Conservation (phyloP, 2,113 vertebrate genomes). For the Erinaceus europaeus region DNA sequence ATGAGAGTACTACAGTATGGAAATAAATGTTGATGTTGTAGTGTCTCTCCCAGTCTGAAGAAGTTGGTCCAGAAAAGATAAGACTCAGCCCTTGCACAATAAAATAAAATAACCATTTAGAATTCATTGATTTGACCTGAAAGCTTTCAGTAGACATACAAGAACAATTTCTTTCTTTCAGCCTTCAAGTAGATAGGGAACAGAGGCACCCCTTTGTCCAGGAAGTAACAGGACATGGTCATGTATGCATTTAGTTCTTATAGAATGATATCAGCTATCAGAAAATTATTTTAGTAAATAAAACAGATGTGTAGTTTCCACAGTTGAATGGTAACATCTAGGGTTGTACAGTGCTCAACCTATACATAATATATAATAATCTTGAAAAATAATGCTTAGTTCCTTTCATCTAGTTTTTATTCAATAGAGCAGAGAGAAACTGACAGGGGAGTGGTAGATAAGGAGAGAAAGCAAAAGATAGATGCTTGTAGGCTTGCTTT, state of each 20-base stretch:
- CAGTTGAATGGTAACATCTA: neutral
- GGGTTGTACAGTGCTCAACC: fast-evolving
- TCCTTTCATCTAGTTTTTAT: no score
- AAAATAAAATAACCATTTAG: no score
- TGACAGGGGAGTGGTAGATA: no score
- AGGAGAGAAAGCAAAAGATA: no score
- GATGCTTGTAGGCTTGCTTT: no score
- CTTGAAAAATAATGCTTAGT: neutral
- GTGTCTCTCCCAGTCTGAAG: no score
- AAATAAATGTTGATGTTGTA: no score
- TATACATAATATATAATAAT: neutral
- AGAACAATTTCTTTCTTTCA: neutral
- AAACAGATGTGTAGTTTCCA: neutral
- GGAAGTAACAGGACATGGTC: neutral
- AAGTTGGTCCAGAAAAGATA: no score
- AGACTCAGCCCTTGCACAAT: no score
- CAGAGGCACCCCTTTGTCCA: neutral
- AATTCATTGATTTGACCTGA: neutral
- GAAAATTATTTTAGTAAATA: neutral
- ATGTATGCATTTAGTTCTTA: neutral
- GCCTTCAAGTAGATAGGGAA: neutral
- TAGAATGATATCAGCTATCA: neutral
- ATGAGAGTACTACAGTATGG: no score
- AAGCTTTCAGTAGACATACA: neutral
- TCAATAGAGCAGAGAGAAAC: no score